Evolutionary conservation across 37 sponge, comb jelly and placozoan species (phyloP), one percentile per base, ranked within the genome.

Genomic region (Lycopodina hypogea): DNA sequence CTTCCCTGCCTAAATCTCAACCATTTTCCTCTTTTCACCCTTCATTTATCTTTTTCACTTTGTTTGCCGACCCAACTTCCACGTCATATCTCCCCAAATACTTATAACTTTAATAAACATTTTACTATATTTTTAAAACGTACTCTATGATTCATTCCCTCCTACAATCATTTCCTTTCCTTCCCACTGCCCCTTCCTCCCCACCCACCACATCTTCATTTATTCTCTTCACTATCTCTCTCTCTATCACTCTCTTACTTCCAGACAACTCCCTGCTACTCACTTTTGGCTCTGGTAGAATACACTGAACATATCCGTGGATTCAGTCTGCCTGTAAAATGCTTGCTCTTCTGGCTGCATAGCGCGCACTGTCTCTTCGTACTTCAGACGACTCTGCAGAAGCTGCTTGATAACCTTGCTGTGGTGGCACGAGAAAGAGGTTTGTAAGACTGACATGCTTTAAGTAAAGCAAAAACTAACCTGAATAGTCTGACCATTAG

Each of bases 231-330:
- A 45, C 48, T 45, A 4, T 9, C 48, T 45, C 48, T 9, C 4
- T 9, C 4, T 45, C 48, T 45, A 4, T 45, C 48, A 4, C 48
- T 45, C 48, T 45, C 48, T 45, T 45, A 12, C 48, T 9, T 45
- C 48, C 48, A 45, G 8, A 12, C 4, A 12, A 45, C 4, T 45
- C 48, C 48, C 48, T 45, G 9, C 48, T 45, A 9, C 77, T 69
- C 41, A 81, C 82, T 51, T 81, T 38, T 72, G 57, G 33, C 60
- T 42, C 41, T 84, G 84, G 48, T 69, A 84, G 77, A 87, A 87
- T 24, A 69, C 69, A n/a, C 77, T 72, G 64, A 87, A 87, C 82
- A 81, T 87, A 56, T 87, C 87, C 15, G 87, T 87, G 39, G 64
- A 21, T 0, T 69, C 71, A 7, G 82, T 42, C 82, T 81, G 64